Evolutionary conservation across 2,113 vertebrate genomes (phyloP), one percentile per base, ranked within the genome.

Genomic region (Herpailurus yagouaroundi): DNA sequence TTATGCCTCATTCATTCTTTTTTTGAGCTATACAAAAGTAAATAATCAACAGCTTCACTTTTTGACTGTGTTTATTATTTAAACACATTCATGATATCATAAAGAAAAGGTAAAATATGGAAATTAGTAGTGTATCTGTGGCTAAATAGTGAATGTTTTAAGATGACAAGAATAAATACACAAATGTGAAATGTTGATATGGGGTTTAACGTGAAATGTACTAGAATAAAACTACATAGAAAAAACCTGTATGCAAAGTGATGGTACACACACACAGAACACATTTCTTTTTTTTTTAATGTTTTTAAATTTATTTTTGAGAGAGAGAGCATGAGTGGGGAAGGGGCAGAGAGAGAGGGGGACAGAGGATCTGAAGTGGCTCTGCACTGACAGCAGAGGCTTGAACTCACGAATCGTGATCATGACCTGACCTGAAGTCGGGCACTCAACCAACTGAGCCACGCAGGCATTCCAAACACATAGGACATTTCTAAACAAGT

Each of bases 131-230:
- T 48, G 5, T 8, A 9, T 48, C 11, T 64, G 0, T 81, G 84
- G 13, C 7, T 92, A 82, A 91, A 57, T 38, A 50, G 29, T 95
- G 21, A 77, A 88, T 76, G 36, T 82, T 90, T 88, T 96, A 45
- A 69, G 36, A 76, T 73, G 9, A 88, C 27, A 63, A 74, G 29
- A 93, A 76, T 89, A 93, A 96, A 93, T 87, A 38, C 0, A 50
- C 57, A 95, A 94, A 52, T 66, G 0, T 82, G 45, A 92, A 84
- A 60, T 15, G 60, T 18, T 81, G 91, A 25, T 83, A 69, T 38
- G 21, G 5, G 10, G 18, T 63, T 92, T 87, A 50, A 73, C 7
- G 33, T 57, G 5, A 64, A 66, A 38, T 73, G 4, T 19, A 50
- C 18, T 79, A 52, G 86, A 71, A 74, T 41, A 55, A 80, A 88